Evolutionary conservation across 1,140 invertebrate genomes (phyloP), one percentile per base, ranked within the genome.

Genomic region (Rhizoglyphus robini): DNA sequence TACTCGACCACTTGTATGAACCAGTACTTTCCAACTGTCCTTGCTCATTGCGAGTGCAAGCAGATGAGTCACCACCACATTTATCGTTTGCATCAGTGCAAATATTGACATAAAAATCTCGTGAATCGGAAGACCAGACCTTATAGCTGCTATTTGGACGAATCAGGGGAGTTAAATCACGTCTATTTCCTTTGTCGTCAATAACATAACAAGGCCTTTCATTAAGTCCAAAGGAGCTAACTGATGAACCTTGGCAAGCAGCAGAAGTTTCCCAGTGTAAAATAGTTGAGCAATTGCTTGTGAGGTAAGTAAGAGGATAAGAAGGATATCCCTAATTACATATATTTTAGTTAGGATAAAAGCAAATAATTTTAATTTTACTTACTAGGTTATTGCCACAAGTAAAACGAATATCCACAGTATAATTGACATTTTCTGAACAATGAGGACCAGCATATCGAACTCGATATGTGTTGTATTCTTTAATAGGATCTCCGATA

Each of bases 211-310:
- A 70, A 34, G 60, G 60, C 31, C 64, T 48, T 58, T 69, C 63
- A 31, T 64, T 65, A 18, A 60, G 25, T n/a, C 58, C 58, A 32
- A 60, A 60, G n/a, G 58, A 38, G 13, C 2, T 15, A n/a, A 2
- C 36, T 31, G 63, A 51, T 29, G 54, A 49, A 4, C 23, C 31
- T 32, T 0, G 13, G 49, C 68, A 69, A 5, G 65, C 66, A 36
- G 67, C 66, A n/a, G 61, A 68, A 18, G 68, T 69, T 48, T 38
- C 65, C 68, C 68, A 69, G 27, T 49, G 36, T 13, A 69, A 64
- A 54, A 66, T 60, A 1, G 48, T 66, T 38, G 48, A 30, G 27
- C 68, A 69, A 27, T 23, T 65, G 38, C 27, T 27, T 41, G n/a
- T 63, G 32, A 48, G 54, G 15, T 4, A 69, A 57, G 25, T 67